Evolutionary conservation across 2,888 invertebrate species (phyloP).

Genomic region (Synergus gifuensis): DNA sequence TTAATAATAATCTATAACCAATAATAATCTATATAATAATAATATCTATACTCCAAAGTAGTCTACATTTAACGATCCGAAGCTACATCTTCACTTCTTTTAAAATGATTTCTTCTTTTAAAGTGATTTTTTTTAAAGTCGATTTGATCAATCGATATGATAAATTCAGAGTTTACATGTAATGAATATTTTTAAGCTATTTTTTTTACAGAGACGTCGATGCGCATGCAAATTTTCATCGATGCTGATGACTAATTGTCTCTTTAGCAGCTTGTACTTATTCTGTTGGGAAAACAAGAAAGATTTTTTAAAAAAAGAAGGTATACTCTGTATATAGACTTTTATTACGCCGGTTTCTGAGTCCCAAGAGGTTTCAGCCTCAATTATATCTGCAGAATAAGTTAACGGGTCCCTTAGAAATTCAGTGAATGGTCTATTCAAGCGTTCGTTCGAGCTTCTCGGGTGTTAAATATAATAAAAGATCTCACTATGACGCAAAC

Average conservation of each 20-base stretch:
- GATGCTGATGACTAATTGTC: conserved; percentile 25
- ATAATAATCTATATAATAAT: too few relatives aligned
- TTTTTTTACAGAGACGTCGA: conserved; percentile 7
- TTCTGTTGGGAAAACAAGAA: not conserved
- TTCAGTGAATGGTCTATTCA: conserved; percentile 76
- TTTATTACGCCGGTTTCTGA: conserved; percentile 67
- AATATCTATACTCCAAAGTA: too few relatives aligned
- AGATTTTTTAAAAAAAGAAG: conserved; percentile 35
- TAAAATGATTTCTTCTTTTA: too few relatives aligned
- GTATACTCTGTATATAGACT: conserved; percentile 58
- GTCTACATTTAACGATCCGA: too few relatives aligned
- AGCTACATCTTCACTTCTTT: too few relatives aligned
- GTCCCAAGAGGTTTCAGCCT: conserved; percentile 73
- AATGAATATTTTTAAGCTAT: conserved; percentile 29
- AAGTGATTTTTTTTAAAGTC: too few relatives aligned
- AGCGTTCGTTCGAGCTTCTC: conserved; percentile 74
- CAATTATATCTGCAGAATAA: conserved; percentile 77
- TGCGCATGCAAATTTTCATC: conserved; percentile 31
- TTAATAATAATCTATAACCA: too few relatives aligned
- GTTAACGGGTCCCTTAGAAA: conserved; percentile 77
- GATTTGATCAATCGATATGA: too few relatives aligned
- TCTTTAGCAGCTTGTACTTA: not conserved
- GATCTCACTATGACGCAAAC: conserved; percentile 71
- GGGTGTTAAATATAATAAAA: conserved; percentile 74
- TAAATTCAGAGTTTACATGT: not conserved